Base-by-base conservation (phyloP, 2,797 vertebrate genomes). In the Dipus sagitta region DNA sequence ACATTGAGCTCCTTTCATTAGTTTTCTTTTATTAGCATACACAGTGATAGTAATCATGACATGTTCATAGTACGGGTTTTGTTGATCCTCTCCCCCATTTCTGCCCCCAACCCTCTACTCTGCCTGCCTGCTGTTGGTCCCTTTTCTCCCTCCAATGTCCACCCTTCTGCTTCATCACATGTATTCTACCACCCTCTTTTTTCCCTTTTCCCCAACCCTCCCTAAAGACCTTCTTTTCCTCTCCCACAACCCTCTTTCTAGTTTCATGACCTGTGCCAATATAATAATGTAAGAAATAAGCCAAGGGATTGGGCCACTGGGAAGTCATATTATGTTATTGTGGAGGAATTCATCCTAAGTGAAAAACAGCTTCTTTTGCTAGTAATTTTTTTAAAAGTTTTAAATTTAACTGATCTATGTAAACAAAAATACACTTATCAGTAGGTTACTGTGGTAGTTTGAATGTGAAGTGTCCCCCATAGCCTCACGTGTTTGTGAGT, bases 341-440 rank as follows among this genome's bases (percentile, higher is more conserved):
- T 20, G 77, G n/a, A 24, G 28, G n/a, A 17, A 77, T 83, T 6
- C 0, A 64, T 92, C 10, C 0, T 65, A 68, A 38, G 6, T 84
- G 32, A 52, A 85, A 86, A 81, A 47, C 24, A 80, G 11, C 62
- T 90, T 92, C 32, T 91, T 90, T n/a, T 15, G n/a, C 32, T 70
- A 67, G 65, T 80, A 88, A 88, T 77, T 89, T 42, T 84, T 92
- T 76, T 30, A 9, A 47, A 47, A 38, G 52, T 28, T 75, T 83
- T 74, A 20, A 77, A 76, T 52, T n/a, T 64, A 65, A 34, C 10
- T 78, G 24, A 74, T 64, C 26, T 3, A 54, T 28, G 74, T 30
- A 80, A 54, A 65, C 10, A 71, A 34, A 85, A 77, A 30, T 24
- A 6, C 52, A 52, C 11, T 24, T 62, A 47, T 64, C 18, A 72